Evolutionary conservation across 2,797 vertebrate species (phyloP).

Genomic region (Enteromius paludinosus): DNA sequence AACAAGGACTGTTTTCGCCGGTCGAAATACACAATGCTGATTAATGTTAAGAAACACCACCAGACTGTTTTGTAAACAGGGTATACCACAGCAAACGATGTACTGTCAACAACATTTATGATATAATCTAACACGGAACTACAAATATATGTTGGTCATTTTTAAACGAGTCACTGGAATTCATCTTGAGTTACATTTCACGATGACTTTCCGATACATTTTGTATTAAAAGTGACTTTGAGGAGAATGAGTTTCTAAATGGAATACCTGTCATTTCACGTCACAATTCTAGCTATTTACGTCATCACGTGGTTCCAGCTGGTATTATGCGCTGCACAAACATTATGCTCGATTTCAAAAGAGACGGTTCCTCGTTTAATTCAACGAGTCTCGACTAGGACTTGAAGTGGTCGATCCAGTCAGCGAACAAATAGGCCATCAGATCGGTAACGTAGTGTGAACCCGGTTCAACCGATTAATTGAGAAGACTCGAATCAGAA

Average conservation of each 20-base stretch:
- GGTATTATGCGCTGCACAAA: background rate
- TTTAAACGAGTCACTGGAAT: background rate
- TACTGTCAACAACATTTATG: background rate
- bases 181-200: background rate
- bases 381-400: background rate
- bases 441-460: background rate
- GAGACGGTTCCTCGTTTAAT: background rate
- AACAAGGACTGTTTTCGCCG: background rate
- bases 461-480: background rate
- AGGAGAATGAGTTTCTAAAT: too few species aligned
- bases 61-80: conserved; percentile 67
- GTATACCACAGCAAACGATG: background rate
- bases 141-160: background rate
- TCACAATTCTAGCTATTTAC: background rate
- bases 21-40: background rate
- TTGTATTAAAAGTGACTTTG: background rate
- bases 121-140: conserved; percentile 1
- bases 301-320: background rate
- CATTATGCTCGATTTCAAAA: background rate
- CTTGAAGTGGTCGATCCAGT: background rate
- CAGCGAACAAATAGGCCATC: background rate
- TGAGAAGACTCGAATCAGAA: background rate
- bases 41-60: conserved; percentile 25
- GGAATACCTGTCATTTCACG: background rate
- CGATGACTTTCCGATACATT: background rate